Conservation (phyloP, 2,797 vertebrate genomes). For the Acropternis orthonyx region DNA sequence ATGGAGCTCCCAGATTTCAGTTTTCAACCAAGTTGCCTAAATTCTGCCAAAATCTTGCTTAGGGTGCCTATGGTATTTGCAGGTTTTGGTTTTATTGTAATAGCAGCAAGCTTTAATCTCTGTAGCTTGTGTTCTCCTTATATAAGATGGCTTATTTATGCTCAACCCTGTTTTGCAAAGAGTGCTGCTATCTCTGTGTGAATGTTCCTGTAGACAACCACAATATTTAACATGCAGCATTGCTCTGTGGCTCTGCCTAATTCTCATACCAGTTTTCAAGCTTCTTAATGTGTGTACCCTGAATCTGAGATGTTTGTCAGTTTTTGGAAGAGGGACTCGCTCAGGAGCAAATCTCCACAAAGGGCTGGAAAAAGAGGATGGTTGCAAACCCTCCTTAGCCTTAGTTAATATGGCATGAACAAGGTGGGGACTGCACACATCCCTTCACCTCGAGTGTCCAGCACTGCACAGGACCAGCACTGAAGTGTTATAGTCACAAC, state of each 20-base stretch:
- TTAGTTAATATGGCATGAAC: neutral
- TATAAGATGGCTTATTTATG: neutral
- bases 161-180: neutral
- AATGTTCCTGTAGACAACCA: neutral
- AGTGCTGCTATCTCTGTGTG: neutral
- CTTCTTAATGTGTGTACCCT: accelerated
- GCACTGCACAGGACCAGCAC: accelerated
- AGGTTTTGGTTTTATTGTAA: neutral
- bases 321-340: neutral
- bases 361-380: neutral
- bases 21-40: neutral
- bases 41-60: neutral
- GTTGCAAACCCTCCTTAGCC: neutral
- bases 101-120: neutral
- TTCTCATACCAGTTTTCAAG: neutral
- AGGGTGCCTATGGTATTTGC: neutral
- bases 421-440: neutral
- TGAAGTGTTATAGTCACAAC: neutral
- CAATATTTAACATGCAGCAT: neutral
- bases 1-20: neutral
- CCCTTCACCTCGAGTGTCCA: neutral
- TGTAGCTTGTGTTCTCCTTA: accelerated
- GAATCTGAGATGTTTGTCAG: neutral
- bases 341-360: neutral
- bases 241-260: neutral